Base-by-base conservation (phyloP, 2,113 vertebrate genomes). In the Phrynosoma blainvillii region DNA sequence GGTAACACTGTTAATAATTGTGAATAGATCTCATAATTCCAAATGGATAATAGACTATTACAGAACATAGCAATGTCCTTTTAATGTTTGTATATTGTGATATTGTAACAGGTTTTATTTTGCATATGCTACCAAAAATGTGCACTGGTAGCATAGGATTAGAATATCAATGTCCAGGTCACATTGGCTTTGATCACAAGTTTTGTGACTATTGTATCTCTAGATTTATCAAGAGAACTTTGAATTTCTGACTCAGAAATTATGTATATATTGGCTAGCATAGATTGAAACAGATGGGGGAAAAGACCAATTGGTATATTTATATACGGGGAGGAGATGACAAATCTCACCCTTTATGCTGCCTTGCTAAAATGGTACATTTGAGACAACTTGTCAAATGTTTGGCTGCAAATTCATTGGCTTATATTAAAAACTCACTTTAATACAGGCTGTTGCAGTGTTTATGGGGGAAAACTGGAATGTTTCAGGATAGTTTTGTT, bases 381-480 rank as follows among this genome's bases (percentile, higher is more conserved):
- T 11, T 89, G 92, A 68, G 89, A 86, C 65, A 90, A 94, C 95
- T 90, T 74, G 84, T 82, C 66, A 10, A 23, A 12, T 1, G 27
- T 36, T 79, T 79, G 20, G 80, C 76, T 75, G 82, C 85, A 90
- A 78, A 92, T 90, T 90, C 88, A 0, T 20, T 23, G 0, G 73
- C 12, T 25, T 21, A 0, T 42, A 68, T 77, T 36, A 54, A 47
- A 80, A 88, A 81, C 75, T 80, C 78, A 78, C 70, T 87, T 27
- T 68, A 40, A 82, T 70, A 79, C 30, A 84, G 89, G 84, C 89
- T 91, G 56, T 91, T 95, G 90, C 93, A 95, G 91, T 84, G 36
- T 90, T 92, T 92, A 93, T 30, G 75, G 92, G 91, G 94, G 95
- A 93, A 96, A 96, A 96, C 96, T 96, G 96, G 96, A 97, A 96